phyloP scores from a whole-genome alignment of 1,140 invertebrate genomes.

The Semibalanus balanoides region DNA sequence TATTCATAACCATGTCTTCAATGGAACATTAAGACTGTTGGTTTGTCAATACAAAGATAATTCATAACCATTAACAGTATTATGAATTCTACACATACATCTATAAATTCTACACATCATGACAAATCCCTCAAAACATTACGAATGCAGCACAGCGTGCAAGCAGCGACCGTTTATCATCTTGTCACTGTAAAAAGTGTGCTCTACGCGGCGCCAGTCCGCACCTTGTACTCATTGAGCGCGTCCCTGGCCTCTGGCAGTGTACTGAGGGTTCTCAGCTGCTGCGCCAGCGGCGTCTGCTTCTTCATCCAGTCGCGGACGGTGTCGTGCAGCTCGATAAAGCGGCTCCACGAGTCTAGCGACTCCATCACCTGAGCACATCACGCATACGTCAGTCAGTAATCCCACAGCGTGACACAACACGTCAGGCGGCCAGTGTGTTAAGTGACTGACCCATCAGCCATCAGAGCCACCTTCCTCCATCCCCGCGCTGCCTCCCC shows the following conservation, averaged over 20 bases:
- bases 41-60: no score
- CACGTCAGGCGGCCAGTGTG: conserved; percentile 46
- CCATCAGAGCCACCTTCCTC: conserved; percentile 42
- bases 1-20: no score
- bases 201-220: no score
- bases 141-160: no score
- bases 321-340: conserved; percentile 62
- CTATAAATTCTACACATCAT: no score
- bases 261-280: conserved; percentile 57
- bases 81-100: no score
- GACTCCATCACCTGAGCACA: conserved; percentile 56
- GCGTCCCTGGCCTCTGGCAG: conserved; percentile 65
- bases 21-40: no score
- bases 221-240: conserved; percentile 72
- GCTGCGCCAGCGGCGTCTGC: conserved; percentile 58
- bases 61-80: no score
- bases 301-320: conserved; percentile 69
- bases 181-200: no score
- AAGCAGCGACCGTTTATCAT: no score
- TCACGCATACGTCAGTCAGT: conserved; percentile 16
- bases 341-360: conserved; percentile 70
- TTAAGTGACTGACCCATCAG: no score
- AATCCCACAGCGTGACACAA: conserved; percentile 55
- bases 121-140: no score
- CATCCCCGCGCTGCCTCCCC: conserved; percentile 58